A percentile compares a stretch with the other conserved stretches of the same genome.
phyloP scores from a whole-genome alignment of 2,797 vertebrate species.

The Graptemys geographica region DNA sequence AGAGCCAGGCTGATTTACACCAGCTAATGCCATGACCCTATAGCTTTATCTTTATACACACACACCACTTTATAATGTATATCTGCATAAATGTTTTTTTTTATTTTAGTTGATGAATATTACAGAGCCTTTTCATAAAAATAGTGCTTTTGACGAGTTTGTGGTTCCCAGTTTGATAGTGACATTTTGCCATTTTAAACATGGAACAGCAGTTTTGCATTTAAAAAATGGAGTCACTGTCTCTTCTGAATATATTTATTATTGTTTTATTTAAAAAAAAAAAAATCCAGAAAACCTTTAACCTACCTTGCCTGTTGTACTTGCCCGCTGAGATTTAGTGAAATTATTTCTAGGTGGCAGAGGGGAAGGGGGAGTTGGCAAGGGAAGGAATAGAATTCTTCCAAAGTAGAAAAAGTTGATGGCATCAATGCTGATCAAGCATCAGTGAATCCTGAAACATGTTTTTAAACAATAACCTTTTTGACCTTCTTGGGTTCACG shows the following conservation, averaged over 20 bases:
- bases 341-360: conserved; percentile 50
- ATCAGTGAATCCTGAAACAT: neutral
- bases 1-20: fast-evolving
- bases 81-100: fast-evolving
- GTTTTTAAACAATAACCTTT: conserved; percentile 26
- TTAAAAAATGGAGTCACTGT: conserved; percentile 16
- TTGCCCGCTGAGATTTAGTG: conserved; percentile 4
- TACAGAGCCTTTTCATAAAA: neutral
- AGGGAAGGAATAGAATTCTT: conserved; percentile 25
- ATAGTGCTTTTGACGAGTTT: neutral
- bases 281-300: neutral
- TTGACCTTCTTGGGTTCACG: conserved; percentile 15
- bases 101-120: neutral
- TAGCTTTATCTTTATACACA: neutral
- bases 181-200: neutral
- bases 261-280: conserved; percentile 10
- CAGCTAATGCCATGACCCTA: fast-evolving
- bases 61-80: neutral
- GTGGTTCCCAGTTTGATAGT: neutral
- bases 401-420: conserved; percentile 21
- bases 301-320: neutral
- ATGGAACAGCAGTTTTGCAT: neutral
- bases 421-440: conserved; percentile 20
- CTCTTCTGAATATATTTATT: neutral
- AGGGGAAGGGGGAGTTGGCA: neutral